Percentiles rank a stretch among this genome's conserved stretches.
Evolutionary conservation across 2,797 vertebrate genomes (phyloP).

Genomic region (Protosalanx chinensis): DNA sequence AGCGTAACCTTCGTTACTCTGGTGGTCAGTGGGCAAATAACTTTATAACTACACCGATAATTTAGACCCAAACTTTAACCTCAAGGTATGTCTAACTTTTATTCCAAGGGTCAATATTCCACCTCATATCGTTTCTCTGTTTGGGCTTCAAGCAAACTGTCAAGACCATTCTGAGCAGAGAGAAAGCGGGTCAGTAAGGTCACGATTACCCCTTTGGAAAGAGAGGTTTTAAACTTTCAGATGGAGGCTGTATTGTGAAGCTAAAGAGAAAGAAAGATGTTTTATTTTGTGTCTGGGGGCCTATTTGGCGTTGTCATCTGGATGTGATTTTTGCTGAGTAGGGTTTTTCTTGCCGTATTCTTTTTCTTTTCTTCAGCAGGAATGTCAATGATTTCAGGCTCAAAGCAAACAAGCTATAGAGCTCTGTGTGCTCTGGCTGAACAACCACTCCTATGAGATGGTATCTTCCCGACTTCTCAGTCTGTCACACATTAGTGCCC

Average conservation of each 20-base stretch:
- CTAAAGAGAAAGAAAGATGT: background rate
- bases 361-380: constrained; percentile 11
- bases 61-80: too few species aligned
- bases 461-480: background rate
- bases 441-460: constrained; percentile 1
- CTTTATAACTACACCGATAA: too few species aligned
- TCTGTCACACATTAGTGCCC: background rate
- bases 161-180: background rate
- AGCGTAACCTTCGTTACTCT: background rate
- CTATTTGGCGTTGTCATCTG: background rate
- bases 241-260: constrained; percentile 6
- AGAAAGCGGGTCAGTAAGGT: constrained; percentile 18
- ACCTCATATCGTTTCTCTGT: background rate
- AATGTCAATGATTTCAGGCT: constrained; percentile 20
- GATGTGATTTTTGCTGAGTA: constrained; percentile 1
- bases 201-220: constrained; percentile 28
- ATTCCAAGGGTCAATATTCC: background rate
- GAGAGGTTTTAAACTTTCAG: constrained; percentile 12
- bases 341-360: background rate
- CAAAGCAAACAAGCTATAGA: constrained; percentile 43
- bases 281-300: background rate
- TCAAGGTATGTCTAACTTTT: too few species aligned
- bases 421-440: constrained; percentile 29
- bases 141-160: background rate
- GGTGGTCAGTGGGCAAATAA: too few species aligned